phyloP scores from a whole-genome alignment of 35 echinoderm and acorn worm species.

The Patiria miniata region DNA sequence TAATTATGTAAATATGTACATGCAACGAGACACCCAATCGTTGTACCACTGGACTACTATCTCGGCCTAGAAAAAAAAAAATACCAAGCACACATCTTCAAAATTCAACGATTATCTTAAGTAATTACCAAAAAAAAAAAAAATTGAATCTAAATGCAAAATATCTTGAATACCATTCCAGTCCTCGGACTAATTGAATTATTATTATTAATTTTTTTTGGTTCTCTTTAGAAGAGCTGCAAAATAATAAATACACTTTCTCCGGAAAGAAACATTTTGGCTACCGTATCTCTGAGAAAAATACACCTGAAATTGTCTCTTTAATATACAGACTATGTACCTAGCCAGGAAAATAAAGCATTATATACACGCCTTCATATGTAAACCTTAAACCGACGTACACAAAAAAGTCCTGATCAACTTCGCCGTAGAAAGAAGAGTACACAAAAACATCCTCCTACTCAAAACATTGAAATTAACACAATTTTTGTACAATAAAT shows the following conservation, averaged over 20 bases:
- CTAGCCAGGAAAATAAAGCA: slow-evolving; percentile 1
- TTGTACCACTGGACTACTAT: background rate
- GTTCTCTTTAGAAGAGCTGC: background rate
- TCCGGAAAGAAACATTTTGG: background rate
- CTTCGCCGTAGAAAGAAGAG: slow-evolving; percentile 10
- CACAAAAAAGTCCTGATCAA: slow-evolving; percentile 30
- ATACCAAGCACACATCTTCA: background rate
- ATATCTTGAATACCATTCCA: background rate
- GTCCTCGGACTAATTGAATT: background rate
- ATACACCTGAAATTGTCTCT: slow-evolving; percentile 22
- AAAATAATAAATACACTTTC: slow-evolving; percentile 27
- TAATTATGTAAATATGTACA: slow-evolving; percentile 27
- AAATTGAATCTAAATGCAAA: background rate
- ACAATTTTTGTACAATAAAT: slow-evolving; percentile 35
- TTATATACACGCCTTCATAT: slow-evolving; percentile 14
- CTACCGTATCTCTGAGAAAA: slow-evolving; percentile 17
- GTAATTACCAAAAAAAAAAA: background rate
- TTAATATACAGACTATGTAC: slow-evolving; percentile 20
- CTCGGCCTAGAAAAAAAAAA: background rate
- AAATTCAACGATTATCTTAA: background rate
- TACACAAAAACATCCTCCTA: slow-evolving; percentile 20
- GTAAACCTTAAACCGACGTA: slow-evolving; percentile 11
- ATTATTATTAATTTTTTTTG: no score
- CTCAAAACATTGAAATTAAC: slow-evolving; percentile 6
- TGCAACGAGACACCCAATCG: background rate